Base-by-base conservation (phyloP, 1,140 invertebrate genomes). In the Leptopilina clavipes region DNA sequence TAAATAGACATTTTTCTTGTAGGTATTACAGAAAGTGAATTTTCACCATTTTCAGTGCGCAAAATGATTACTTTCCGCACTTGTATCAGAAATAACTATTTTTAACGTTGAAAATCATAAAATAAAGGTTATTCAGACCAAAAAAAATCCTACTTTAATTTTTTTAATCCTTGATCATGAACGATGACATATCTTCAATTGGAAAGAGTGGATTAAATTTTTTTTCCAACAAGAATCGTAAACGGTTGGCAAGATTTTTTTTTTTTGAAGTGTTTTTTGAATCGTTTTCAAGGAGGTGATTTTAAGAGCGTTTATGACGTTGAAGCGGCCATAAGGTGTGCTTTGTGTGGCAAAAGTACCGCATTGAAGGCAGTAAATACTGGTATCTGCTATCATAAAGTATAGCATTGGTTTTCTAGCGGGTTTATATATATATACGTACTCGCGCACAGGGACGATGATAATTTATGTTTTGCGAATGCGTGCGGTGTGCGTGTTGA, bases 381-480 rank as follows among this genome's bases (percentile, higher is more conserved):
- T 79, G 80, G 84, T 85, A 84, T 85, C 84, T 84, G 84, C 83
- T 78, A 81, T 59, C 56, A 25, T 59, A 59, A 59, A 59, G 56
- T 25, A 59, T 14, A 59, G 56, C 56, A 59, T 65, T 65, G 59
- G 59, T 65, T 65, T 65, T 65, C 59, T 65, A 65, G 59, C 59
- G 59, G 22, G 22, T 37, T 2, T 31, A 2, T 31, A 31, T 31
- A 31, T 31, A 31, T 31, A 31, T 31, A 31, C 3, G 25, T 65
- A 31, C 14, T n/a, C 25, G 19, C 22, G 59, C 3, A 9, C 3
- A 40, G 37, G 37, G 37, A 40, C 37, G 59, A 65, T 22, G 14
- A n/a, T 65, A 65, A 65, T 65, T 37, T 65, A 65, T 65, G 59
- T 65, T 65, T 40, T 14, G 59, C 22, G 59, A 65, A 65, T 65